Evolutionary conservation across 2,113 vertebrate genomes (phyloP).

Genomic region (Centropristis striata): DNA sequence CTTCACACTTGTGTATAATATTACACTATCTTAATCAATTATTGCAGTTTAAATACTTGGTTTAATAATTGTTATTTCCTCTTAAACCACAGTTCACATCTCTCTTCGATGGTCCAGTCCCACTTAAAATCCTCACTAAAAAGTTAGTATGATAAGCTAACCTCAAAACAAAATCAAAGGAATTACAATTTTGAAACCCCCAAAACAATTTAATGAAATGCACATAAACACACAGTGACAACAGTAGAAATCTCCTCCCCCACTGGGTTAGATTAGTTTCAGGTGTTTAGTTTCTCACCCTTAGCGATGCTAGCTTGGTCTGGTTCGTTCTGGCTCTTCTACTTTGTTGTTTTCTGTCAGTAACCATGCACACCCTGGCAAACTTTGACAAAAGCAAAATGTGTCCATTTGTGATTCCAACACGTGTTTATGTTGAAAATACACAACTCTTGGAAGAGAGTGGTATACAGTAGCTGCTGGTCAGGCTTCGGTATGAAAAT

Average conservation of each 20-base stretch:
- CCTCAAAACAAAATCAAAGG: slow-evolving; percentile 1
- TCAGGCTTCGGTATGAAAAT: slow-evolving; percentile 8
- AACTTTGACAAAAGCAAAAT: neutral
- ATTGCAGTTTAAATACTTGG: neutral
- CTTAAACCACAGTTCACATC: neutral
- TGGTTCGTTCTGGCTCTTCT: neutral
- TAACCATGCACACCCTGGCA: neutral
- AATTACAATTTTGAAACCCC: neutral
- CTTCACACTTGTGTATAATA: neutral
- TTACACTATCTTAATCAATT: slow-evolving; percentile 3
- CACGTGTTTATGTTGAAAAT: slow-evolving; percentile 1
- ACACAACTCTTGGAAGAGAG: neutral
- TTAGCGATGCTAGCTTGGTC: slow-evolving; percentile 11
- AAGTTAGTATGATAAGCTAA: neutral
- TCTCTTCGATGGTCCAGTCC: neutral
- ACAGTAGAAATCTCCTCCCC: slow-evolving; percentile 12
- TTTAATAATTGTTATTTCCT: neutral
- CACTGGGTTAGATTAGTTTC: slow-evolving; percentile 31
- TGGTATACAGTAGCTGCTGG: neutral
- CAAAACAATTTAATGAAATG: neutral
- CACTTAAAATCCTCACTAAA: neutral
- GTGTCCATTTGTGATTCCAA: slow-evolving; percentile 7
- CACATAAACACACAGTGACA: slow-evolving; percentile 37
- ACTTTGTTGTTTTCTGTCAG: neutral
- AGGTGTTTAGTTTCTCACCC: slow-evolving; percentile 40